These are phyloP conservation scores for Brenthis daphne DNA, from an alignment of 2,888 invertebrate genomes.

Conservation along the genomic window DNA sequence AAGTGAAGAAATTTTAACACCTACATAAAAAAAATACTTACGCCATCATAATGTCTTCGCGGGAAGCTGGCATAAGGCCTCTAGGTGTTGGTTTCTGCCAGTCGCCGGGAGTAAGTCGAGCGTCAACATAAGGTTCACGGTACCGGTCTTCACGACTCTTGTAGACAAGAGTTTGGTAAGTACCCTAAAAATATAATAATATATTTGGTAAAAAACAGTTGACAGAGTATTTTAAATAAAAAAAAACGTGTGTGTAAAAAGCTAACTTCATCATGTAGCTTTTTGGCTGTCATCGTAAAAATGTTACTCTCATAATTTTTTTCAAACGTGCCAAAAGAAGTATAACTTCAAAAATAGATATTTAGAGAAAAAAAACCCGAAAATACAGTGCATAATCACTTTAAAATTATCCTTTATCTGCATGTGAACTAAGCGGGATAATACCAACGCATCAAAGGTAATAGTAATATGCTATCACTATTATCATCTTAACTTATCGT, in stretches of 20 bases:
- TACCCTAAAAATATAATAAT: conserved; percentile 54
- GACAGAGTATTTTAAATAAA: neutral
- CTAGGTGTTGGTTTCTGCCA: conserved; percentile 85
- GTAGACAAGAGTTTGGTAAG: conserved; percentile 64
- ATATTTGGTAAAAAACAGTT: neutral
- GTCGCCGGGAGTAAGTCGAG: conserved; percentile 85
- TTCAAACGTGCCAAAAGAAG: too few relatives aligned
- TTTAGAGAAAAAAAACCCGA: neutral
- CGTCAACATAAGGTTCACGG: conserved; percentile 51
- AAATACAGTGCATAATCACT: too few relatives aligned
- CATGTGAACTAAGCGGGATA: too few relatives aligned
- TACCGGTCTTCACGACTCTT: conserved; percentile 48
- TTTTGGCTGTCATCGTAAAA: too few relatives aligned
- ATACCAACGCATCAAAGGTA: too few relatives aligned
- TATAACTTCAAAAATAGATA: neutral
- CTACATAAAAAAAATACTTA: conserved; percentile 46
- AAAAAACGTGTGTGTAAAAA: neutral
- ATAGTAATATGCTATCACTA: too few relatives aligned
- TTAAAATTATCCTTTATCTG: too few relatives aligned
- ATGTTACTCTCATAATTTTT: too few relatives aligned
- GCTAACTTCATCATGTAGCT: too few relatives aligned
- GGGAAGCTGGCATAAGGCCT: conserved; percentile 83
- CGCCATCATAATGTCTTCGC: conserved; percentile 98
- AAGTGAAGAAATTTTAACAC: too few relatives aligned
- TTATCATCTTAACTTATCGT: too few relatives aligned